Percentiles rank a stretch among this genome's conserved stretches.
Evolutionary conservation across 2,888 invertebrate species (phyloP).

Genomic region (Hydropsyche betteni): DNA sequence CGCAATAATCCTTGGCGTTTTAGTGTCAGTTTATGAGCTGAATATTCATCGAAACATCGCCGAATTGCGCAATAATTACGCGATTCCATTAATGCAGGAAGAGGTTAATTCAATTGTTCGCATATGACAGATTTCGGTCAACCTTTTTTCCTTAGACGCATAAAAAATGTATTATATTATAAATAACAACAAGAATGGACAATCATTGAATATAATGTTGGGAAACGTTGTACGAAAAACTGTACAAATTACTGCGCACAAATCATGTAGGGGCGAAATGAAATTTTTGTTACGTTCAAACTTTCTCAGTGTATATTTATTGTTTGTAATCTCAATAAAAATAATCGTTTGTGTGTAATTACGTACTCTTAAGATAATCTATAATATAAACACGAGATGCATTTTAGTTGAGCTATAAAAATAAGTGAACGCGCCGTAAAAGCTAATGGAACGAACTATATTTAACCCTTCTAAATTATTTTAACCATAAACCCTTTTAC

Average conservation of each 20-base stretch:
- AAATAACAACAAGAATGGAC: neutral
- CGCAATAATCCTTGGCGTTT: constrained; percentile 16
- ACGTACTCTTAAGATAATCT: neutral
- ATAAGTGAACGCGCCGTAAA: neutral
- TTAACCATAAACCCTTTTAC: neutral
- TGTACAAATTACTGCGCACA: too few species aligned
- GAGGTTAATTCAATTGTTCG: constrained; percentile 20
- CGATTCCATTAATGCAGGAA: neutral
- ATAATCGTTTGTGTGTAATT: neutral
- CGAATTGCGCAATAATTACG: neutral
- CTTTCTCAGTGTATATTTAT: too few species aligned
- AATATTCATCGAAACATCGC: constrained; percentile 18
- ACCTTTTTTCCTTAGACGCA: neutral
- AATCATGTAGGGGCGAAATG: too few species aligned
- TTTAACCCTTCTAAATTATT: neutral
- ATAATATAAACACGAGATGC: neutral
- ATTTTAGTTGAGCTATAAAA: constrained; percentile 5
- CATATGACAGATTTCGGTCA: constrained; percentile 1
- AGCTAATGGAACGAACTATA: constrained; percentile 12
- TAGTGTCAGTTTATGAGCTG: constrained; percentile 1
- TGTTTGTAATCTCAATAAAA: neutral
- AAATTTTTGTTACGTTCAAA: too few species aligned
- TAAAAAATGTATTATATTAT: neutral
- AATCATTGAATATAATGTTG: constrained; percentile 4
- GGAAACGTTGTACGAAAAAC: neutral